Evolutionary conservation across 2,113 vertebrate species (phyloP), one percentile per base, ranked within the genome.

Genomic region (Centropristis striata): DNA sequence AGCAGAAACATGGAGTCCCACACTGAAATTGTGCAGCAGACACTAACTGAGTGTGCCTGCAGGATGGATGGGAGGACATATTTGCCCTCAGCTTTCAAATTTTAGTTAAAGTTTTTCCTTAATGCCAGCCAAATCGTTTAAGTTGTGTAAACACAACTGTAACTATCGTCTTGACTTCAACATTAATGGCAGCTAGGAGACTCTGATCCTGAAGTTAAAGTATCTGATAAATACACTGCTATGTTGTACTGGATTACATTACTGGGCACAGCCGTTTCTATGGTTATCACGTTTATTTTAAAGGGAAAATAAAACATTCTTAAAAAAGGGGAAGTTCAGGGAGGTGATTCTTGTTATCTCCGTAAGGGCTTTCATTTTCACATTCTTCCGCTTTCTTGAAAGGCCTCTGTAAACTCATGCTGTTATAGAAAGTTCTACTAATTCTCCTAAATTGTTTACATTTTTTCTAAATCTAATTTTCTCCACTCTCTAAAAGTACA

Each of bases 401-500:
- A 54, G 8, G 18, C 39, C 12, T 55, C 42, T 23, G 9, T 65
- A 32, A 4, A 16, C 42, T 37, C 23, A 49, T 9, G 9, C 2
- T 2, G 58, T 69, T 67, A 46, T 10, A 54, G 14, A 50, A 32
- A 32, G 0, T 1, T 3, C 15, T 78, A 28, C 28, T 67, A 60
- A 68, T 78, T 47, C 39, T 49, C 6, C 2, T 47, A 8, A 58
- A 71, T 57, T 49, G 63, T 75, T 65, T 46, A 0, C 23, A 20
- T 49, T 6, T 66, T 32, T 12, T 20, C 27, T 50, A 9, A 41
- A 54, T 50, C 39, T 21, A 5, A 9, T 58, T 23, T 47, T 53
- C 27, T 36, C 39, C 10, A 12, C 63, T 49, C 61, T 68, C 13
- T 55, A 55, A 55, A 71, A 71, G 44, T 72, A 50, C 57, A 67